These are phyloP conservation scores for Pediacus dermestoides DNA, from an alignment of 2,888 invertebrate genomes.

Conservation along the genomic window DNA sequence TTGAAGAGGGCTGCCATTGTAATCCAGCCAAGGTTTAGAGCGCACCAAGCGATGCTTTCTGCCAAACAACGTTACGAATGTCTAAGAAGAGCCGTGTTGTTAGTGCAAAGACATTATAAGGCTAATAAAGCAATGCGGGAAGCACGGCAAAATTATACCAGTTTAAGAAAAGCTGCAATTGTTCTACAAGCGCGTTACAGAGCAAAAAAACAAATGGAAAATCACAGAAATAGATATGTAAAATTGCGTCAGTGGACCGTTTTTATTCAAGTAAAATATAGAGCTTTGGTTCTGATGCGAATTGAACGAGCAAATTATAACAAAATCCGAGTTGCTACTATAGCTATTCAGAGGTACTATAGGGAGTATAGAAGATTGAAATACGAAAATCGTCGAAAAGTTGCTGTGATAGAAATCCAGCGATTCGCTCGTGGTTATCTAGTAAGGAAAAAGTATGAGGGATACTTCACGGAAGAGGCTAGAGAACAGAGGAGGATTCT, in stretches of 20 bases:
- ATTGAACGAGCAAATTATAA: neutral
- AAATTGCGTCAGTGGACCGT: conserved; percentile 39
- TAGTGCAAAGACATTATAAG: conserved; percentile 52
- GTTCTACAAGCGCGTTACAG: conserved; percentile 34
- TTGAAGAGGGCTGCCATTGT: conserved; percentile 45
- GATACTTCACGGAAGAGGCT: conserved; percentile 32
- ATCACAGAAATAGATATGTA: conserved; percentile 34
- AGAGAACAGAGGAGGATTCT: conserved; percentile 47
- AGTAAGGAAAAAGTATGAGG: conserved; percentile 31
- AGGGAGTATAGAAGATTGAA: conserved; percentile 30
- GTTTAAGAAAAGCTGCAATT: conserved; percentile 16
- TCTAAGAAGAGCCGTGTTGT: conserved; percentile 20
- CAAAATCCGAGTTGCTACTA: conserved; percentile 15
- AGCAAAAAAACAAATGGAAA: conserved; percentile 38
- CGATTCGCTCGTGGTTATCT: conserved; percentile 32
- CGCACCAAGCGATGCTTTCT: conserved; percentile 6
- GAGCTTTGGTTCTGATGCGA: conserved; percentile 25
- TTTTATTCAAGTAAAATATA: conserved; percentile 44
- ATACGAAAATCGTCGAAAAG: conserved; percentile 15
- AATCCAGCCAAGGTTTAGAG: conserved; percentile 51
- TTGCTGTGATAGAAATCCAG: conserved; percentile 51
- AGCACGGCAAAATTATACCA: conserved; percentile 16
- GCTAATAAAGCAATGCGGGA: conserved; percentile 47
- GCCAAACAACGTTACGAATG: neutral
- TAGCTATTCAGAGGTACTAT: conserved; percentile 21